phyloP scores from a whole-genome alignment of 2,113 vertebrate species.

The Lasiurus borealis region DNA sequence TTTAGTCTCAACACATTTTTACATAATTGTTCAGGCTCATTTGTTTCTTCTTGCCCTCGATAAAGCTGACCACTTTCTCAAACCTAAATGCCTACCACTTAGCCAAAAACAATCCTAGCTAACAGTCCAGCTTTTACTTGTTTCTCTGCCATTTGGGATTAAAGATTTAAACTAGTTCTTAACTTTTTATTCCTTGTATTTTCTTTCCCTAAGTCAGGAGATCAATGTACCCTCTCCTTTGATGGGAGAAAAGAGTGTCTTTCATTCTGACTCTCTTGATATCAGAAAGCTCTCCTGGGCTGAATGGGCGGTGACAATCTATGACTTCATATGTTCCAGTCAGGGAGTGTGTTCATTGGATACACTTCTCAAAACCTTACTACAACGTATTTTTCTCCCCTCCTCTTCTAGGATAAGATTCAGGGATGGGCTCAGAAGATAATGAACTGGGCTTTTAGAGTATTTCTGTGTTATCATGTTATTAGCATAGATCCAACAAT shows the following conservation, averaged over 20 bases:
- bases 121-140: not conserved
- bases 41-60: not conserved
- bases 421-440: not conserved
- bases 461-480: not conserved
- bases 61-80: not conserved
- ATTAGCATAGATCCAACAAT: not conserved
- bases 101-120: not conserved
- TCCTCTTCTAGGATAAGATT: not conserved
- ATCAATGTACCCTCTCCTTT: not conserved
- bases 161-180: not conserved
- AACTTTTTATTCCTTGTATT: not conserved
- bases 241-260: fast-evolving
- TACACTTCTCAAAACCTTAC: not conserved
- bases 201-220: not conserved
- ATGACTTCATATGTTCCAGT: not conserved
- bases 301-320: not conserved
- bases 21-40: not conserved
- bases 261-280: not conserved
- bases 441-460: not conserved
- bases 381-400: not conserved
- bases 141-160: not conserved
- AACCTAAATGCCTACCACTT: not conserved
- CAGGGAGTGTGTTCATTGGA: not conserved
- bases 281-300: not conserved
- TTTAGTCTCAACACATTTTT: not conserved